Conservation (phyloP, 1,140 invertebrate genomes). For the Rhopalosiphum padi region DNA sequence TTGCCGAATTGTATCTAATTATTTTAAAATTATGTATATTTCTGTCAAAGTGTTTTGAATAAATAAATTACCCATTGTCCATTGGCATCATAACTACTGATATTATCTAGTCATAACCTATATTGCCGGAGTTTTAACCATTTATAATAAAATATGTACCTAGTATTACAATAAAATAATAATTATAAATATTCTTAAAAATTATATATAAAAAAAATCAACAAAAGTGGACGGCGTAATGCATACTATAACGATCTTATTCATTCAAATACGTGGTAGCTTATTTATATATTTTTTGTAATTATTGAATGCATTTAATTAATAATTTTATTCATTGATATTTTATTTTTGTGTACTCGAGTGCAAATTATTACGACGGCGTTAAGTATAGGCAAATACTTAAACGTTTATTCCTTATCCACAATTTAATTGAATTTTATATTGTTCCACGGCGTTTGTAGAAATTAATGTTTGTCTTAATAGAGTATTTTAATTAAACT, state of each 20-base stretch:
- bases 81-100: too few species aligned
- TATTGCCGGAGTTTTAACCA: too few species aligned
- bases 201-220: not conserved
- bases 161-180: too few species aligned
- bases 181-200: too few species aligned
- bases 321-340: not conserved
- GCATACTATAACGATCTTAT: not conserved
- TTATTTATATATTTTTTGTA: not conserved
- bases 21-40: too few species aligned
- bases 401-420: not conserved
- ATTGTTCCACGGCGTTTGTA: not conserved
- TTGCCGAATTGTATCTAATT: too few species aligned
- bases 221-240: not conserved
- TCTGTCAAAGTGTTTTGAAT: too few species aligned
- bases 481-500: not conserved
- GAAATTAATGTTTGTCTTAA: not conserved
- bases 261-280: not conserved
- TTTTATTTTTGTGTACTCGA: not conserved
- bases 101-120: too few species aligned
- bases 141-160: too few species aligned
- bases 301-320: not conserved
- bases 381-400: conserved; percentile 3
- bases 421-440: not conserved
- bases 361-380: not conserved
- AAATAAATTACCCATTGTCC: too few species aligned